Evolutionary conservation across 1,140 invertebrate genomes (phyloP).

Genomic region (Amphibalanus amphitrite): DNA sequence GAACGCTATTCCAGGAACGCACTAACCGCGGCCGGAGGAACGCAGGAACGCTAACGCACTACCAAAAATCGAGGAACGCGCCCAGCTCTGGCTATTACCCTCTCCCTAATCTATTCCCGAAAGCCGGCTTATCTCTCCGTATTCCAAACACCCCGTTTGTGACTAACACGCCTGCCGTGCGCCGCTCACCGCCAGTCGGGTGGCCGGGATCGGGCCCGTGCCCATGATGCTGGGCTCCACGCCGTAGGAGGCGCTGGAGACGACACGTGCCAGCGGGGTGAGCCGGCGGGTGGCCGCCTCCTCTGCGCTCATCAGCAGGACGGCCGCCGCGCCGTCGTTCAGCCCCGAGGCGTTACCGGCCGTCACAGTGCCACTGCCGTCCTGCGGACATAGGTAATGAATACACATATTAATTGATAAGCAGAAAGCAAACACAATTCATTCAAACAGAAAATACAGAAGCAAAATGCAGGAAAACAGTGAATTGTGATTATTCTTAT

Average conservation of each 20-base stretch:
- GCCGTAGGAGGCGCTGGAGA: constrained; percentile 44
- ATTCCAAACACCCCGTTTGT: no score
- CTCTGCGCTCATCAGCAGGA: constrained; percentile 46
- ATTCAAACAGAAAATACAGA: no score
- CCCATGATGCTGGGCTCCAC: constrained; percentile 60
- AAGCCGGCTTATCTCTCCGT: no score
- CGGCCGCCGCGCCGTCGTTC: constrained; percentile 70
- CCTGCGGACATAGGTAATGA: constrained; percentile 16
- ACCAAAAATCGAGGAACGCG: no score
- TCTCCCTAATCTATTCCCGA: no score
- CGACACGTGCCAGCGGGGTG: constrained; percentile 41
- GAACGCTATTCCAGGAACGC: no score
- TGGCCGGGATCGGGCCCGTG: constrained; percentile 48
- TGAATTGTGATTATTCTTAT: no score
- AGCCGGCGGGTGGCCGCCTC: constrained; percentile 33
- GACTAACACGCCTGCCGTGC: no score
- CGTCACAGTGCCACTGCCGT: constrained; percentile 45
- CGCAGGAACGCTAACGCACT: no score
- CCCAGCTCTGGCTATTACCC: no score
- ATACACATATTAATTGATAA: background rate
- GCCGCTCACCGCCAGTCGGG: constrained; percentile 37
- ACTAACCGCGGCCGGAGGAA: no score
- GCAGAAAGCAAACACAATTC: background rate
- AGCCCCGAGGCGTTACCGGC: constrained; percentile 63
- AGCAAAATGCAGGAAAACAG: no score